These are phyloP conservation scores for Gephyroberyx darwinii DNA, from an alignment of 2,797 vertebrate genomes.

Conservation along the genomic window DNA sequence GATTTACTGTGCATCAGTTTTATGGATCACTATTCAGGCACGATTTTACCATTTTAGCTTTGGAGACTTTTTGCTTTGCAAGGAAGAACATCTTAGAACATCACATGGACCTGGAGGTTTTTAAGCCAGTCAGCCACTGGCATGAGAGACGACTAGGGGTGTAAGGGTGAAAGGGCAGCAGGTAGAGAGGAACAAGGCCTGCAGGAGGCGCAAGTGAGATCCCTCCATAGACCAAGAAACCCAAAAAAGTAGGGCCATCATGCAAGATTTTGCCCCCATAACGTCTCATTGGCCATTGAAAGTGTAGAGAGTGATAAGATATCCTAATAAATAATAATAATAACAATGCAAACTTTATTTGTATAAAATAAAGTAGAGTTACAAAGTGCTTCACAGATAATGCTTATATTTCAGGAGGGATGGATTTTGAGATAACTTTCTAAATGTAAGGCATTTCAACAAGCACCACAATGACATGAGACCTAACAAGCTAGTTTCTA, in stretches of 20 bases:
- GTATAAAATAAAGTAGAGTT: too few species aligned
- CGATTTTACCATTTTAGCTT: too few species aligned
- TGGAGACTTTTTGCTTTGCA: not conserved
- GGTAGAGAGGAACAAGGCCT: not conserved
- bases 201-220: not conserved
- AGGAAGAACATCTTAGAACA: not conserved
- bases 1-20: too few species aligned
- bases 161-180: not conserved
- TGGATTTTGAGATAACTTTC: too few species aligned
- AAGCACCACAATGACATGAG: too few species aligned
- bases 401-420: too few species aligned
- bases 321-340: not conserved
- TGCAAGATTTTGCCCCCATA: not conserved
- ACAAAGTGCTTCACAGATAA: not conserved
- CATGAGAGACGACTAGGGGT: not conserved
- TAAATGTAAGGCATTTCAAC: too few species aligned
- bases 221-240: not conserved
- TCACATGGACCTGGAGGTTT: not conserved
- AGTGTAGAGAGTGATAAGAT: too few species aligned
- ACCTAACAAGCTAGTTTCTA: too few species aligned
- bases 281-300: not conserved
- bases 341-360: not conserved
- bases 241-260: too few species aligned
- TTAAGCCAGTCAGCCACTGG: not conserved
- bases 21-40: too few species aligned